phyloP scores from a whole-genome alignment of 2,797 vertebrate species.

The Muraenolepis orangiensis region DNA sequence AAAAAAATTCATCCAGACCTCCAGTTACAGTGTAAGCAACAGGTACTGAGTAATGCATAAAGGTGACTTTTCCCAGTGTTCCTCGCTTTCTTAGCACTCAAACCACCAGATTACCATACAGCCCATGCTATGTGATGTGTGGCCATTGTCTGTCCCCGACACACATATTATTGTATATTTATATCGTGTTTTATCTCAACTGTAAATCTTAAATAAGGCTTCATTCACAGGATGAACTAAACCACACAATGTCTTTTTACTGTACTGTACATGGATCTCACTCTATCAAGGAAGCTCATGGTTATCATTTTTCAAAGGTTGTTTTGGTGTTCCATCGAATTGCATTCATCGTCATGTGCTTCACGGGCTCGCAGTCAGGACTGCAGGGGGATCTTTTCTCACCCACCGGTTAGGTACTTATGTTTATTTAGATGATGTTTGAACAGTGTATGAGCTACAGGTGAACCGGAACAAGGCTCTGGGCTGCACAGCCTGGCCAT shows the following conservation, averaged over 20 bases:
- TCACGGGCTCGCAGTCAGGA: no score
- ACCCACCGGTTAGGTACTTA: neutral
- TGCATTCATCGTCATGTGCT: neutral
- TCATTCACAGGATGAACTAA: no score
- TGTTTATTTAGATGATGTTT: neutral
- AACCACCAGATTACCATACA: neutral
- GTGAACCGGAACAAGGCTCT: neutral
- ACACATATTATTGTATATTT: neutral
- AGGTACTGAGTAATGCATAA: no score
- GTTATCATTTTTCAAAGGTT: neutral
- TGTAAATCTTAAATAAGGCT: neutral
- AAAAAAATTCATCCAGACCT: neutral
- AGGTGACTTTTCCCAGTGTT: neutral
- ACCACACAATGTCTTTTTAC: no score
- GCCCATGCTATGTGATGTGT: neutral
- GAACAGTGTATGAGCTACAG: neutral
- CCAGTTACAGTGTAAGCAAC: neutral
- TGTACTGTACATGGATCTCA: no score
- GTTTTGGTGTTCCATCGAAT: neutral
- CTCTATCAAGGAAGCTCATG: neutral
- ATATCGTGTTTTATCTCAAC: neutral
- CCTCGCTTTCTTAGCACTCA: neutral
- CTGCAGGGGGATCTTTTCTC: no score
- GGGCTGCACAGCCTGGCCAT: no score
- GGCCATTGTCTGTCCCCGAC: neutral